Base-by-base conservation (phyloP, 2,888 invertebrate genomes). In the Tetramorium bicarinatum region DNA sequence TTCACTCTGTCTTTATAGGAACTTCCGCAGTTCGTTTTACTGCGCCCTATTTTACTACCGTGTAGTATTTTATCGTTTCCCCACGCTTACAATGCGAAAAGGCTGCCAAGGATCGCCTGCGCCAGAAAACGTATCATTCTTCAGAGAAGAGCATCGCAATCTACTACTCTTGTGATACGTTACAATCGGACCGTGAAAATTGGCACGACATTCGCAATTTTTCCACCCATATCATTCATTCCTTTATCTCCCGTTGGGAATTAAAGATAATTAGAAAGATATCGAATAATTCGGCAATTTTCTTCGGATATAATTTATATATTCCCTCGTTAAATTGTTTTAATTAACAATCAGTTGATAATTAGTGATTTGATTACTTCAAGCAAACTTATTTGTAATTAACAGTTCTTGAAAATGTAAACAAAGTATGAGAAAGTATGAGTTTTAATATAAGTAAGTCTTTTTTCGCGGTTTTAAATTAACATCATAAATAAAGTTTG, bases 51-150 rank as follows among this genome's bases (percentile, higher is more conserved):
- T 64, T 81, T 77, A 81, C 29, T 81, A 81, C 21, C 62, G 21
- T 64, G 49, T 76, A 64, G 62, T 62, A 81, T 80, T 83, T 83
- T 83, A 83, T 83, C 64, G 64, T 15, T 44, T 11, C 18, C 7
- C 18, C 41, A 34, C 38, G 25, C 61, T 69, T 59, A 67, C 25
- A 59, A 82, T 56, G 61, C 38, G 59, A 61, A 82, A 82, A 79
- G 59, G n/a, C 77, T 77, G 56, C 54, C 56, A 54, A 34, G 47
- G 29, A 66, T 74, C 47, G 79, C 13, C 11, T 54, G 72, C 38
- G 25, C 59, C 47, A 74, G n/a, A 80, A 25, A 59, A 25, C 52
- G 72, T 38, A 59, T 47, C 47, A 6, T 13, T 72, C 64, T 77
- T 66, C 38, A 59, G 29, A 47, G 11, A 38, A 47, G 15, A 38